phyloP scores from a whole-genome alignment of 1,140 invertebrate species.

The Drosophila subobscura region DNA sequence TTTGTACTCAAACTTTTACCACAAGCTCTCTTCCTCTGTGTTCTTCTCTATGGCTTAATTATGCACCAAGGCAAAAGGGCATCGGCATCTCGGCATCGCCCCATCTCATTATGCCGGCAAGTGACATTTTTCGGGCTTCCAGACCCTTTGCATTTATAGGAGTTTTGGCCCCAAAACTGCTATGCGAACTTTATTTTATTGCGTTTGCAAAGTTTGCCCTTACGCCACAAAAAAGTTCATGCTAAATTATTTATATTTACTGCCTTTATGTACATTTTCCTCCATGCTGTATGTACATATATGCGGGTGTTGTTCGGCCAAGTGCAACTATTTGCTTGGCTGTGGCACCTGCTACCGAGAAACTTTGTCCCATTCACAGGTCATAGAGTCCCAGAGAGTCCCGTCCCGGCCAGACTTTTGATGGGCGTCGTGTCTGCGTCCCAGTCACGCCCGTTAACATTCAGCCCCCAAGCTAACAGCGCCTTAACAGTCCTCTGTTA shows the following conservation, averaged over 20 bases:
- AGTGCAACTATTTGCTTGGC: constrained; percentile 60
- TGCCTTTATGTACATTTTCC: constrained; percentile 7
- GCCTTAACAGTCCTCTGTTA: constrained; percentile 35
- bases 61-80: constrained; percentile 36
- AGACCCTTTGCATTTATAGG: constrained; percentile 13
- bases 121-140: constrained; percentile 61
- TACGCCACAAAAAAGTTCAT: constrained; percentile 64
- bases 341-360: constrained; percentile 31
- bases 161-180: constrained; percentile 22
- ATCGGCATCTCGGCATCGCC: not conserved
- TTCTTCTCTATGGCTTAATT: constrained; percentile 43
- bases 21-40: constrained; percentile 5
- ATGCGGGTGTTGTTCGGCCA: constrained; percentile 19
- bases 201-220: constrained; percentile 79
- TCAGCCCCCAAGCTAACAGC: too few species aligned
- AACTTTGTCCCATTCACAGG: constrained; percentile 58
- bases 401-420: too few species aligned
- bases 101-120: constrained; percentile 60
- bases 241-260: constrained; percentile 62
- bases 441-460: too few species aligned
- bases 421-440: too few species aligned
- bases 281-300: constrained; percentile 13
- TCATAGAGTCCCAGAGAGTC: constrained; percentile 24
- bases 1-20: constrained; percentile 53
- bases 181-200: constrained; percentile 77